Percentiles rank a stretch among this genome's conserved stretches.
phyloP scores from a whole-genome alignment of 2,113 vertebrate species.

The Hemibagrus wyckioides region DNA sequence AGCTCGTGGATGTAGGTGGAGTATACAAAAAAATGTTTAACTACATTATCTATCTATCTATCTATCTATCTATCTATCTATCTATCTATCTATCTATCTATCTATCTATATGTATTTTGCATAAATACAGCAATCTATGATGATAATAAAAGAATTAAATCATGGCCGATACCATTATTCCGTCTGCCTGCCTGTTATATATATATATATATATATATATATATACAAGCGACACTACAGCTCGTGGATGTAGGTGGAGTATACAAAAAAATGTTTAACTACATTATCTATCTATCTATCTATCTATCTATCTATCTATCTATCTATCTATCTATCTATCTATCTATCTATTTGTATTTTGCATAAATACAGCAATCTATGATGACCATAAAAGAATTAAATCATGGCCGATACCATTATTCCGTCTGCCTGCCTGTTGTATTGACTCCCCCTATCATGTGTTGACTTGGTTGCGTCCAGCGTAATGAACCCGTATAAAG shows the following conservation, averaged over 20 bases:
- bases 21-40: too few species aligned
- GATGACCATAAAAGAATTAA: neutral
- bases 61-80: neutral
- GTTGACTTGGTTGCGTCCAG: neutral
- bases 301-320: neutral
- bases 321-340: neutral
- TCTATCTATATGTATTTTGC: neutral
- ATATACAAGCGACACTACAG: too few species aligned
- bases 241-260: too few species aligned
- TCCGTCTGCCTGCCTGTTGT: neutral
- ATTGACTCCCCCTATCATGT: neutral
- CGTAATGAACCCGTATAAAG: slow-evolving; percentile 18
- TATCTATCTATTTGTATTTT: too few species aligned
- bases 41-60: neutral
- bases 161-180: neutral
- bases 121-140: neutral
- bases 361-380: neutral
- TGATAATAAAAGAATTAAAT: neutral
- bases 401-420: neutral
- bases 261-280: too few species aligned
- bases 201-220: too few species aligned
- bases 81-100: neutral
- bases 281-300: neutral
- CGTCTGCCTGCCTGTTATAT: neutral
- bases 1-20: too few species aligned